Conservation (phyloP, 2,888 invertebrate genomes). For the Ophion costatus region DNA sequence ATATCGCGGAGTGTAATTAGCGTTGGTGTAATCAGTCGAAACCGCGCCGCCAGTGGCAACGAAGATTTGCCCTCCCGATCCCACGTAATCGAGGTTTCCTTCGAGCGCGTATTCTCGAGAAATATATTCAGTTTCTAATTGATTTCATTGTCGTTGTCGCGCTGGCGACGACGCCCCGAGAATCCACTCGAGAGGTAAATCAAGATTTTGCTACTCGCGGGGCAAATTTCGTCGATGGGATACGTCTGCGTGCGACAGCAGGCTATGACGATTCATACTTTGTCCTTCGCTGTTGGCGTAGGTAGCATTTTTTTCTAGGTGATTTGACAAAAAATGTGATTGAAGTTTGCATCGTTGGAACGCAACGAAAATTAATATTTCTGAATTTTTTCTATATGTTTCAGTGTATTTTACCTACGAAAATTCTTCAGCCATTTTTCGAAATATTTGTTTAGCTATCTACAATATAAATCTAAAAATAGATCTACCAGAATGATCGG, state of each 20-base stretch:
- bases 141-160: constrained; percentile 58
- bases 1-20: constrained; percentile 57
- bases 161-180: constrained; percentile 13
- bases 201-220: not conserved
- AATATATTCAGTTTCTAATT: constrained; percentile 63
- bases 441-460: too few relatives aligned
- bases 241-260: not conserved
- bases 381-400: too few relatives aligned
- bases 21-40: constrained; percentile 62
- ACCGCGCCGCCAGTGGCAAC: not conserved
- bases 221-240: not conserved
- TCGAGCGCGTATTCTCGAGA: not conserved
- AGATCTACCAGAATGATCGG: too few relatives aligned
- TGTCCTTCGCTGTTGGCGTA: too few relatives aligned
- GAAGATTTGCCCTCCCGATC: constrained; percentile 11
- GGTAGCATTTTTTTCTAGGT: too few relatives aligned
- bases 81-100: constrained; percentile 19
- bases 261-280: not conserved
- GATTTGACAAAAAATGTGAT: too few relatives aligned
- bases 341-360: too few relatives aligned
- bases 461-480: too few relatives aligned
- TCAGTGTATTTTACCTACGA: too few relatives aligned
- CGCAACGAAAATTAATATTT: too few relatives aligned
- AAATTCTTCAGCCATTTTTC: too few relatives aligned
- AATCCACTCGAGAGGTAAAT: constrained; percentile 7